Conservation (phyloP, 2,113 vertebrate species). For the Petromus typicus region DNA sequence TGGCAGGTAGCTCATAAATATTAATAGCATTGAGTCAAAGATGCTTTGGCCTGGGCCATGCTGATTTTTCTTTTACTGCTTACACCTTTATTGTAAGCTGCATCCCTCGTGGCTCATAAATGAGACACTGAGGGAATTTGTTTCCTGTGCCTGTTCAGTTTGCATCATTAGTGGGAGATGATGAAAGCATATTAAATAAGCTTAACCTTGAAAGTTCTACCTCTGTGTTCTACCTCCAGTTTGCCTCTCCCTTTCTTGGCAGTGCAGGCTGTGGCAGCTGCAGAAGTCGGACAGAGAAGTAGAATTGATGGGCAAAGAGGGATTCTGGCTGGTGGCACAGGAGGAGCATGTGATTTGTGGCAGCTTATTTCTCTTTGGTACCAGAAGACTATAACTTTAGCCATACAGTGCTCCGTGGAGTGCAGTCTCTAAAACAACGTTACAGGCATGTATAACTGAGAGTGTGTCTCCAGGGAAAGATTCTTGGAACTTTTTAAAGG, state of each 20-base stretch:
- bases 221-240: background rate
- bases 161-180: constrained; percentile 45
- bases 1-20: constrained; percentile 13
- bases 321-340: background rate
- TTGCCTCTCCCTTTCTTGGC: background rate
- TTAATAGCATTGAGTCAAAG: constrained; percentile 1
- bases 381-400: background rate
- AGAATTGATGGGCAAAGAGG: background rate
- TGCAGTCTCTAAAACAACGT: background rate
- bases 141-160: constrained; percentile 46
- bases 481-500: background rate
- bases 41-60: background rate
- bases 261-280: background rate
- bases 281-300: background rate
- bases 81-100: constrained; percentile 19
- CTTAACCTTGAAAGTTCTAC: background rate
- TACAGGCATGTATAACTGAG: background rate
- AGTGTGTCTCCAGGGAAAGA: constrained; percentile 7
- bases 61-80: background rate
- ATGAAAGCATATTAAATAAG: constrained; percentile 15
- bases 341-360: background rate
- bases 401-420: background rate
- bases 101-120: constrained; percentile 6
- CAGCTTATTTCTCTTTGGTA: background rate
- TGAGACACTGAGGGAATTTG: background rate